Evolutionary conservation across 2,797 vertebrate species (phyloP), one percentile per base, ranked within the genome.

Genomic region (Lepidocolaptes lacrymiger): DNA sequence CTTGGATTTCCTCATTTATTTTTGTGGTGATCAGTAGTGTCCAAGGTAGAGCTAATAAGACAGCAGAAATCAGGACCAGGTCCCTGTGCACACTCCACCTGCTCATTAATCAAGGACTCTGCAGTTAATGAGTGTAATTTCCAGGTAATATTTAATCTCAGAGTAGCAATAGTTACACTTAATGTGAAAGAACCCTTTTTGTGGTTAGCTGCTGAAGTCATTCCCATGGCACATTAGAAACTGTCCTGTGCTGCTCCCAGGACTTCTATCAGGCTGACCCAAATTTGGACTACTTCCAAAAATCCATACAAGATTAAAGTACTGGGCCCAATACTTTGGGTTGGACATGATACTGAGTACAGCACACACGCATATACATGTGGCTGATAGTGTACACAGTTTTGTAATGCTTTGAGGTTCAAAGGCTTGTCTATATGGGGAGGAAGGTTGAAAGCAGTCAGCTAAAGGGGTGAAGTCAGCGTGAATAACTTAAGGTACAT

Each of bases 81-180:
- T 89, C 86, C 88, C 51, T 81, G 1, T 83, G 44, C 2, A 2
- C 37, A 12, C 10, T 79, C 55, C 56, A 96, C 96, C 96, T 97
- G 93, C 95, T 96, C 82, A 72, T 96, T 96, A 98, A 98, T 98
- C 95, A 97, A 97, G 97, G 96, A 84, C 86, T 94, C 84, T 95
- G 88, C 92, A 92, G 85, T 97, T 98, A 98, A 98, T 98, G 97
- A 97, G 97, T 97, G 95, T 96, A 96, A 96, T 92, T 97, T 97
- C 97, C 97, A 97, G 97, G 98, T 98, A 97, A 97, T 96, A 89
- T 89, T 97, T 97, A 96, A 95, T 95, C 84, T 85, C 82, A 30
- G 85, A 81, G 39, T 90, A 86, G 85, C 76, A 93, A 90, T 88
- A 94, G 91, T 93, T 95, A 91, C 85, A 88, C 46, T 93, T 96